These are phyloP conservation scores for Alcis repandata DNA, from an alignment of 2,888 invertebrate genomes.

Conservation along the genomic window DNA sequence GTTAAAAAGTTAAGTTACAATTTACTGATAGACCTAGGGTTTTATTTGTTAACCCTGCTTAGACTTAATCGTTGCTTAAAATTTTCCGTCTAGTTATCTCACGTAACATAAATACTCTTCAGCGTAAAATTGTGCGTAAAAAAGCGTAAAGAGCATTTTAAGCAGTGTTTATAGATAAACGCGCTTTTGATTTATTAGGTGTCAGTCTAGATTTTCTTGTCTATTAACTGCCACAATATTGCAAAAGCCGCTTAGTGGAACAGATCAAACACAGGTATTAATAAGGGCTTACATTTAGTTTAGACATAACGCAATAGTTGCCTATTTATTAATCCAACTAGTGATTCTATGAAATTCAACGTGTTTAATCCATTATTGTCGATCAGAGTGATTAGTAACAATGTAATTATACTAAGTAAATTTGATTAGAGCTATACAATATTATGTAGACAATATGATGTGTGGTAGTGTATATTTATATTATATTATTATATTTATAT, in stretches of 20 bases:
- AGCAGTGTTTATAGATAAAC: too few species aligned
- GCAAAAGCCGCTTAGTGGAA: neutral
- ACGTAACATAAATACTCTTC: too few species aligned
- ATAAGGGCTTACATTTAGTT: conserved; percentile 16
- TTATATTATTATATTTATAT: too few species aligned
- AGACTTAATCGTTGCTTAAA: too few species aligned
- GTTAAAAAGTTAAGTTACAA: too few species aligned
- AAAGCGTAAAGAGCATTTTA: too few species aligned
- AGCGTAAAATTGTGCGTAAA: too few species aligned
- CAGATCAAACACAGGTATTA: conserved; percentile 12
- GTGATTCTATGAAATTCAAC: conserved; percentile 32
- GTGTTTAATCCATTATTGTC: conserved; percentile 55
- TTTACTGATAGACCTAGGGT: too few species aligned
- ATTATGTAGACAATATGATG: conserved; percentile 2
- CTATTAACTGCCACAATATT: conserved; percentile 1
- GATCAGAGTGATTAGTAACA: conserved; percentile 51
- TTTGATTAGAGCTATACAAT: conserved; percentile 30
- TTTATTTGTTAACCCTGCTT: too few species aligned
- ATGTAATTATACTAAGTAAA: conserved; percentile 16
- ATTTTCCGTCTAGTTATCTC: too few species aligned
- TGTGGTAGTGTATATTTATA: too few species aligned
- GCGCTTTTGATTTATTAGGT: neutral
- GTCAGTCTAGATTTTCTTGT: conserved; percentile 1
- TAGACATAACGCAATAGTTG: neutral
- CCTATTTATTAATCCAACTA: conserved; percentile 20